Evolutionary conservation across 2,888 invertebrate species (phyloP).

Genomic region (Melieria omissa): DNA sequence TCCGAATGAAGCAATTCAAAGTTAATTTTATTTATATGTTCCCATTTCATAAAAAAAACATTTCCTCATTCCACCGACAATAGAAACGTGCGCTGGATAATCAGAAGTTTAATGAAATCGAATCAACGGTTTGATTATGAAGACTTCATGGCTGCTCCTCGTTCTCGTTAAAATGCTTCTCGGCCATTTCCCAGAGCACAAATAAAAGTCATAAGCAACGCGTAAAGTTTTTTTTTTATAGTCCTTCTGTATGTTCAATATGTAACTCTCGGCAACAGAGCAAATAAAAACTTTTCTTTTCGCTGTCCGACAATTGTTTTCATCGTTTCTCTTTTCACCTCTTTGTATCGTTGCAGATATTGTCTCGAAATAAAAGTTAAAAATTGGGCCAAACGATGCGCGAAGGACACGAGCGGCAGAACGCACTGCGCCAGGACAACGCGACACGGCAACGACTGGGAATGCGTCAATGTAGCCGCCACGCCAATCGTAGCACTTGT

Average conservation of each 20-base stretch:
- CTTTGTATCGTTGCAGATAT: constrained; percentile 18
- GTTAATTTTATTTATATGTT: too few species aligned
- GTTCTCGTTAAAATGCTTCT: constrained; percentile 23
- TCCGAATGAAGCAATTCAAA: too few species aligned
- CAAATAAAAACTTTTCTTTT: constrained; percentile 1
- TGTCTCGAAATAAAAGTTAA: not conserved
- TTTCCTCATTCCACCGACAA: not conserved
- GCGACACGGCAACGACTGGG: not conserved
- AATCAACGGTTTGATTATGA: constrained; percentile 37
- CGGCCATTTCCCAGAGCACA: constrained; percentile 25
- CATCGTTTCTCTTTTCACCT: constrained; percentile 2
- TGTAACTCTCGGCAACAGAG: not conserved
- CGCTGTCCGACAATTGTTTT: not conserved
- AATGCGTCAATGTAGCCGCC: not conserved
- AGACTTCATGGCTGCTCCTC: constrained; percentile 17
- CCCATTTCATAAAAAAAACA: too few species aligned
- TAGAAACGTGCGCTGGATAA: constrained; percentile 1
- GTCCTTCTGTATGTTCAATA: not conserved
- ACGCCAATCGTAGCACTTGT: not conserved
- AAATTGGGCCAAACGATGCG: constrained; percentile 9
- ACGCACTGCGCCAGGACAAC: constrained; percentile 2
- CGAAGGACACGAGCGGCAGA: constrained; percentile 14
- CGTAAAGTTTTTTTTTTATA: not conserved
- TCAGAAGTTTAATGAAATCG: constrained; percentile 25
- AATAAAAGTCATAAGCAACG: constrained; percentile 28